Percentiles rank a stretch among this genome's conserved stretches.
phyloP scores from a whole-genome alignment of 2,888 invertebrate species.

The Lampropteryx suffumata region DNA sequence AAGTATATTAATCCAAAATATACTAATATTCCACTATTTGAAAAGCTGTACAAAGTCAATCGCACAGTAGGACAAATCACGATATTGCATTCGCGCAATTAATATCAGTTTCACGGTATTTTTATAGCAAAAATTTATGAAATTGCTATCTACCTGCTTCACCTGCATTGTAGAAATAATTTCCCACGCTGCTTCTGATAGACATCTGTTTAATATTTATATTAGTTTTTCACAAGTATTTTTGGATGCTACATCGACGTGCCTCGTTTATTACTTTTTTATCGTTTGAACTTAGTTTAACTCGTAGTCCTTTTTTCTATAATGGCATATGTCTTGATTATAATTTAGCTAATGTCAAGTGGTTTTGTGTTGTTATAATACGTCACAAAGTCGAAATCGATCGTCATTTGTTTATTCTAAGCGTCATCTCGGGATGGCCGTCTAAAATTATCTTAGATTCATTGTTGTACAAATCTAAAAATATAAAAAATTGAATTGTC shows the following conservation, averaged over 20 bases:
- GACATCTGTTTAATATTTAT: conserved; percentile 15
- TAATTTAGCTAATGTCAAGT: no score
- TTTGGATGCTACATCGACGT: no score
- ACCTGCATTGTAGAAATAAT: conserved; percentile 26
- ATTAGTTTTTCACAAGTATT: conserved; percentile 6
- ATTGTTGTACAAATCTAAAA: no score
- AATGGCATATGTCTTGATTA: no score
- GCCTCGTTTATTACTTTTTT: no score
- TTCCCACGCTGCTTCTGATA: conserved; percentile 33
- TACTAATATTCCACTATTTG: conserved; percentile 20
- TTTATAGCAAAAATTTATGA: conserved; percentile 40
- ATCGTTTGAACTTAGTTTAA: background rate
- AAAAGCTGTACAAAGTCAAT: conserved; percentile 27
- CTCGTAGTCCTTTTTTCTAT: no score
- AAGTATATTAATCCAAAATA: background rate
- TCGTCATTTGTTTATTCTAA: no score
- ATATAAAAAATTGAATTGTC: no score
- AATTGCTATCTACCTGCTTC: conserved; percentile 33
- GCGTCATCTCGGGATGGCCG: no score
- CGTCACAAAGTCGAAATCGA: no score
- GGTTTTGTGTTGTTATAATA: no score
- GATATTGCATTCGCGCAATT: conserved; percentile 21
- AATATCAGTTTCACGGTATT: conserved; percentile 23
- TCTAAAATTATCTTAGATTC: no score
- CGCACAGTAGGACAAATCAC: conserved; percentile 27